Evolutionary conservation across 1,140 invertebrate genomes (phyloP).

Genomic region (Caenorhabditis latens): DNA sequence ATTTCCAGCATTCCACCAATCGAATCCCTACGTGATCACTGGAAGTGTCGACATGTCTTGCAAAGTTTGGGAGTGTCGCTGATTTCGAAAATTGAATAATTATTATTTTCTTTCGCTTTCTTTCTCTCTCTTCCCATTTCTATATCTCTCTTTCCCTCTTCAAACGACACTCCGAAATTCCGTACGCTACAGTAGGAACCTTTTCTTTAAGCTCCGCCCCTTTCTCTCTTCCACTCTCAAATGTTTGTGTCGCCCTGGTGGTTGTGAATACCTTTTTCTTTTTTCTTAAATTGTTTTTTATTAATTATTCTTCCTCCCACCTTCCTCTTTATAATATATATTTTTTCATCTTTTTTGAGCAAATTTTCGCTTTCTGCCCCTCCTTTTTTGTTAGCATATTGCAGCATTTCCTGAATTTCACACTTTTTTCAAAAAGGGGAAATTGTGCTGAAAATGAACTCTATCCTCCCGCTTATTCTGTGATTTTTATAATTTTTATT

Average conservation of each 20-base stretch:
- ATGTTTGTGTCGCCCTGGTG: constrained; percentile 26
- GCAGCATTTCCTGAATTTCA: background rate
- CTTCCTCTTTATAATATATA: no score
- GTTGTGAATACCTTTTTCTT: background rate
- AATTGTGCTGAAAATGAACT: no score
- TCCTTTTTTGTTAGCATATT: background rate
- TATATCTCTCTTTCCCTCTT: background rate
- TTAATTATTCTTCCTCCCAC: no score
- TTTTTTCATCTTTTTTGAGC: no score
- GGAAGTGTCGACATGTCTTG: constrained; percentile 58
- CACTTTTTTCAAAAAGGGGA: no score
- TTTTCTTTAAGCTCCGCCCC: background rate
- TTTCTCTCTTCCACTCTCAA: background rate
- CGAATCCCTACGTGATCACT: constrained; percentile 59
- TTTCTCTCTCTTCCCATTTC: background rate
- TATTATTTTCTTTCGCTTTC: background rate
- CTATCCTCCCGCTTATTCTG: no score
- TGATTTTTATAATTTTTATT: no score
- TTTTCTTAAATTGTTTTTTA: no score
- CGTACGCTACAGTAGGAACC: background rate
- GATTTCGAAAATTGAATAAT: background rate
- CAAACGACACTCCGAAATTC: background rate
- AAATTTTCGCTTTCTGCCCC: no score
- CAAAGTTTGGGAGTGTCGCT: constrained; percentile 65
- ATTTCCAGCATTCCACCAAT: constrained; percentile 63